Evolutionary conservation across 2,888 invertebrate genomes (phyloP).

Genomic region (Seira ritae): DNA sequence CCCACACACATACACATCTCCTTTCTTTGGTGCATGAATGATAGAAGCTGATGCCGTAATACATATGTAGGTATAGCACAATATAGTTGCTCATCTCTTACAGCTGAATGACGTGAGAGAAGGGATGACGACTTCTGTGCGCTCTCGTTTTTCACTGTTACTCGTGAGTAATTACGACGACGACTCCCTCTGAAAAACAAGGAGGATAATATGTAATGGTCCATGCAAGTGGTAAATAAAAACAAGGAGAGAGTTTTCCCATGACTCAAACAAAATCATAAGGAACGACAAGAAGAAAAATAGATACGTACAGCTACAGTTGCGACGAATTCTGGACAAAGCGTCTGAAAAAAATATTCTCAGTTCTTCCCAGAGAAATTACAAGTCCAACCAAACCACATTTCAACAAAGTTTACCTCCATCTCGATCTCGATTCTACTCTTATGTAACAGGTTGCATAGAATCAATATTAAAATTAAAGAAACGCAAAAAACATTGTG

Average conservation of each 20-base stretch:
- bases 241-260: slow-evolving; percentile 42
- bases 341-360: neutral
- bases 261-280: slow-evolving; percentile 30
- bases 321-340: neutral
- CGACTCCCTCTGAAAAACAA: slow-evolving; percentile 36
- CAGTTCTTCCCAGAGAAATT: neutral
- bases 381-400: neutral
- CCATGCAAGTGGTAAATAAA: slow-evolving; percentile 48
- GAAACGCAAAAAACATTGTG: neutral
- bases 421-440: no score
- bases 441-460: neutral
- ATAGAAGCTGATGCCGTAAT: neutral
- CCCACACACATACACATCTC: neutral
- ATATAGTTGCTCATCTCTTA: neutral
- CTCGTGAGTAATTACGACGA: slow-evolving; percentile 64
- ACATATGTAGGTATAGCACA: neutral
- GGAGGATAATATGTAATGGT: slow-evolving; percentile 40
- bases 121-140: slow-evolving; percentile 27
- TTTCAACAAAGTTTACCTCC: no score
- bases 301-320: neutral
- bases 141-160: slow-evolving; percentile 25
- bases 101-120: slow-evolving; percentile 9
- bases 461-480: neutral
- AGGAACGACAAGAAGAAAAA: neutral
- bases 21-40: no score